These are phyloP conservation scores for Aelia acuminata DNA, from an alignment of 2,888 invertebrate species.

Conservation along the genomic window DNA sequence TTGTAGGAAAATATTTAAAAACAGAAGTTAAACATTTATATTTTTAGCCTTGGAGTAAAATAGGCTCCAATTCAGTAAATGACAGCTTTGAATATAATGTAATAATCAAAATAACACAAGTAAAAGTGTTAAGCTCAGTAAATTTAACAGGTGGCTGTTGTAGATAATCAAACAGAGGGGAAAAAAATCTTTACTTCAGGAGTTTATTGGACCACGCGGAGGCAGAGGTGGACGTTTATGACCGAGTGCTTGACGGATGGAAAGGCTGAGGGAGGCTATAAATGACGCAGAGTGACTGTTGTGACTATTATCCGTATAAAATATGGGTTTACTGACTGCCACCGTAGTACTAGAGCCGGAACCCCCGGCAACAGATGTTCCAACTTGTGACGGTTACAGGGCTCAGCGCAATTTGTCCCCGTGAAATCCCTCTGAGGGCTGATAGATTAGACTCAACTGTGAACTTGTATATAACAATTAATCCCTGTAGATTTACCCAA, in stretches of 20 bases:
- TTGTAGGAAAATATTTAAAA: too few species aligned
- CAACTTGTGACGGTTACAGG: not conserved
- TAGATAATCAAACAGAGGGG: not conserved
- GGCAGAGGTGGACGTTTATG: not conserved
- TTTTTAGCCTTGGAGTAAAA: too few species aligned
- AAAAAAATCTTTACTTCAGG: not conserved
- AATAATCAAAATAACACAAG: too few species aligned
- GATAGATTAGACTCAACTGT: not conserved
- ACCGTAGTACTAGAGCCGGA: not conserved
- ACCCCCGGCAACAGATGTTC: constrained; percentile 10
- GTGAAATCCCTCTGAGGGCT: not conserved
- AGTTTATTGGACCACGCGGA: not conserved
- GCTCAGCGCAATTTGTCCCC: not conserved
- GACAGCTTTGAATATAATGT: too few species aligned
- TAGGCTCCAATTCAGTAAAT: too few species aligned
- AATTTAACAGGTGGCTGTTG: not conserved
- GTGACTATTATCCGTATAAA: not conserved
- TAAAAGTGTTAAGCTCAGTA: too few species aligned
- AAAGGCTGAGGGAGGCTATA: not conserved
- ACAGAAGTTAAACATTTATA: too few species aligned
- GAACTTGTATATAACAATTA: not conserved
- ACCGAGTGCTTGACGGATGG: not conserved
- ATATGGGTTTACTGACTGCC: constrained; percentile 1
- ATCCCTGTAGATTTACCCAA: not conserved
- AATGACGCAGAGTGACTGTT: not conserved